Percentiles rank a stretch among this genome's conserved stretches.
These are phyloP conservation scores for Pammene aurita DNA, from an alignment of 2,888 invertebrate genomes.

Conservation along the genomic window DNA sequence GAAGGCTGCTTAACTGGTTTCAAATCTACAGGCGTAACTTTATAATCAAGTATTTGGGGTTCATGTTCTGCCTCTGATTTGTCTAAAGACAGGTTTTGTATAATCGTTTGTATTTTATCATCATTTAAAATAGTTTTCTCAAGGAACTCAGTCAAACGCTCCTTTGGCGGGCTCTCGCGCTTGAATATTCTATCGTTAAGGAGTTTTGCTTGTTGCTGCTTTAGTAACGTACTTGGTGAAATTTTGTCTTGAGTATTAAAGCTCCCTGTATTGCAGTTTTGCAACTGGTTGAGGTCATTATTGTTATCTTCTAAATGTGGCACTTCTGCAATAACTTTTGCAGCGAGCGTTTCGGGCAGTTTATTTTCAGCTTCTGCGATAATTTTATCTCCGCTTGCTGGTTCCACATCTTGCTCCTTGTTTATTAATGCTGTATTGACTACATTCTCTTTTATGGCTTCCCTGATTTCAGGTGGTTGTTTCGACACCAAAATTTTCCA, in stretches of 20 bases:
- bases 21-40: constrained; percentile 47
- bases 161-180: constrained; percentile 76
- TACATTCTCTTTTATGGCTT: constrained; percentile 43
- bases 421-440: constrained; percentile 42
- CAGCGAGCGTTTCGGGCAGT: neutral
- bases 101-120: constrained; percentile 75
- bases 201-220: constrained; percentile 54
- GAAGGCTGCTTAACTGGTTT: constrained; percentile 50
- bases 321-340: constrained; percentile 8
- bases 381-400: constrained; percentile 2
- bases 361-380: neutral
- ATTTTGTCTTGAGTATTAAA: constrained; percentile 45
- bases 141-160: constrained; percentile 71
- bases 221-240: constrained; percentile 55
- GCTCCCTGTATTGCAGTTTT: constrained; percentile 1
- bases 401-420: neutral
- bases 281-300: constrained; percentile 9
- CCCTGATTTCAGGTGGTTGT: constrained; percentile 33
- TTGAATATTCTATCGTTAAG: constrained; percentile 52
- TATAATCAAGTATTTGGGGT: constrained; percentile 47
- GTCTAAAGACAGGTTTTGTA: constrained; percentile 74
- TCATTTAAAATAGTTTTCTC: constrained; percentile 77
- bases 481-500: constrained; percentile 66
- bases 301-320: constrained; percentile 25
- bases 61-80: constrained; percentile 55